These are phyloP conservation scores for Alca torda DNA, from an alignment of 2,797 vertebrate species.

Conservation along the genomic window DNA sequence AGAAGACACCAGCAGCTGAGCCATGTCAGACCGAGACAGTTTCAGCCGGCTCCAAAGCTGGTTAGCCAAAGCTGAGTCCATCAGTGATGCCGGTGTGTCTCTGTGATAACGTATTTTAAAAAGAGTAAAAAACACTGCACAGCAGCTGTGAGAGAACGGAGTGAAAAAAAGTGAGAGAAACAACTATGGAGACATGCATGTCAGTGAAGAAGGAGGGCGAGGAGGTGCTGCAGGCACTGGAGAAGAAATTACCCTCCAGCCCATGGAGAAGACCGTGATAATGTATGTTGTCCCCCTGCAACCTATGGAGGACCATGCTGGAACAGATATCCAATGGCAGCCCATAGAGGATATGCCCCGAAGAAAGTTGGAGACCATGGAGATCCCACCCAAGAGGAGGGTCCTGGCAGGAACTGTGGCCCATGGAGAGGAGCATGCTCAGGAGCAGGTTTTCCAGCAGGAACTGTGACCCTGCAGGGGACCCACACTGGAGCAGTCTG, in stretches of 20 bases:
- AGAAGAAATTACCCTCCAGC: background rate
- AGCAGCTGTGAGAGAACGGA: background rate
- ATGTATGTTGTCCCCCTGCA: background rate
- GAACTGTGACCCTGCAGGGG: accelerated
- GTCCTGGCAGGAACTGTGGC: background rate
- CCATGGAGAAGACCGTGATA: background rate
- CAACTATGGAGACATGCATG: background rate
- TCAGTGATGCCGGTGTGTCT: accelerated
- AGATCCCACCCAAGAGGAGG: background rate
- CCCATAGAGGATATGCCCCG: background rate
- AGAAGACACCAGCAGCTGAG: background rate
- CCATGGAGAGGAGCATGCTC: accelerated
- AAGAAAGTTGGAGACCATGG: background rate
- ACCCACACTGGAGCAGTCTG: accelerated
- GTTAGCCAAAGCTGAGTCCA: background rate
- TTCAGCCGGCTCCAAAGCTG: background rate
- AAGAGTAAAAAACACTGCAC: background rate
- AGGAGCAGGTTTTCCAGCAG: background rate
- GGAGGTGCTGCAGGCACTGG: background rate
- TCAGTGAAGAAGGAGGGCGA: background rate
- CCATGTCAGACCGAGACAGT: background rate
- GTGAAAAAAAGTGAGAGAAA: background rate
- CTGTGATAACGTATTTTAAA: background rate
- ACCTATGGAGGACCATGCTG: background rate
- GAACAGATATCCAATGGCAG: background rate